These are phyloP conservation scores for Drosophila stalkeri DNA, from an alignment of 2,888 invertebrate genomes.

Conservation along the genomic window DNA sequence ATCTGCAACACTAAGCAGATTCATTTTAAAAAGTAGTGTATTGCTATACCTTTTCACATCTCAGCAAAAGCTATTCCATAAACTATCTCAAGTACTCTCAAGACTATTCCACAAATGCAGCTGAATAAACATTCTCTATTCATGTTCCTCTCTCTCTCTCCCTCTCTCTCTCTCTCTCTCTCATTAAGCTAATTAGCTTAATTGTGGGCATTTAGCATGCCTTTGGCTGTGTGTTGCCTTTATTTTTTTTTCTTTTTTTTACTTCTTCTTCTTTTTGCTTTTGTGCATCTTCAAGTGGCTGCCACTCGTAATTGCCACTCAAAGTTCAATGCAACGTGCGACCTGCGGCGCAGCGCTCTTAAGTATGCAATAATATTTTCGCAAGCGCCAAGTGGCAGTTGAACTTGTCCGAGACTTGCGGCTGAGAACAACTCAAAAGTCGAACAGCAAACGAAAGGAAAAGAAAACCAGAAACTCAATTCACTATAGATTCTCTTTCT, in stretches of 20 bases:
- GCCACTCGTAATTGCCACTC: conserved; percentile 42
- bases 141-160: background rate
- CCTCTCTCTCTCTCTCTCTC: background rate
- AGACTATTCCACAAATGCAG: background rate
- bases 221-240: background rate
- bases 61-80: background rate
- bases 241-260: background rate
- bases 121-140: background rate
- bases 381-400: conserved; percentile 24
- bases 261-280: background rate
- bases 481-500: conserved; percentile 14
- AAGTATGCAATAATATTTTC: conserved; percentile 45
- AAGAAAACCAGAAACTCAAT: conserved; percentile 18
- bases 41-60: background rate
- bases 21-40: background rate
- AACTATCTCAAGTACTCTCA: background rate
- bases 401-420: conserved; percentile 32
- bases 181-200: conserved; percentile 61
- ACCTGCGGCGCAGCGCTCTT: conserved; percentile 4
- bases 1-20: background rate
- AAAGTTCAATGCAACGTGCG: conserved; percentile 38
- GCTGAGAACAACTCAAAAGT: conserved; percentile 5
- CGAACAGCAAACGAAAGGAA: too few relatives aligned
- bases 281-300: conserved; percentile 37
- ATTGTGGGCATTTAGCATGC: conserved; percentile 61